Base-by-base conservation (phyloP, 2,888 invertebrate genomes). In the Rhodophaea formosa region DNA sequence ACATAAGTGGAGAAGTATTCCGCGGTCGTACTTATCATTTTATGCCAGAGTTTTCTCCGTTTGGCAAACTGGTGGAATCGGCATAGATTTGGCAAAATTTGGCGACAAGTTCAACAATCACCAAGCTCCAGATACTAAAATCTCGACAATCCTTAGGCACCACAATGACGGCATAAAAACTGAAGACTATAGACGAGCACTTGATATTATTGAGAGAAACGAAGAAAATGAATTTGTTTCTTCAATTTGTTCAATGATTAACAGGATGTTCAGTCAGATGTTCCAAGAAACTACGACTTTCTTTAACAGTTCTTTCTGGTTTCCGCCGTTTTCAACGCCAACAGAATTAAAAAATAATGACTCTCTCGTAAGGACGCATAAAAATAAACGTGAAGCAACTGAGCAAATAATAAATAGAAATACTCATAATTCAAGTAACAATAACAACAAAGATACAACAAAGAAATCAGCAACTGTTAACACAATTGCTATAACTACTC, bases 41-140 rank as follows among this genome's bases (percentile, higher is more conserved):
- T 92, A 93, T 45, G 80, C 89, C 0, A 80, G 93, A 65, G 77
- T 92, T 29, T 79, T 88, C 60, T 83, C 92, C 46, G 80, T 93
- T 29, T 93, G 93, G 93, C 86, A 92, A 69, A 82, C 82, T 62
- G 93, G 92, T 8, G 93, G 93, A 1, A 79, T 93, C 7, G 83
- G 82, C 0, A 76, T 91, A 59, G 88, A 90, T 57, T 71, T 90
- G 29, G 61, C 58, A 15, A 65, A 64, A 0, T 82, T 76, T 42
- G 84, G 82, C 62, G 73, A 79, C 42, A 65, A 74, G 32, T 80
- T 59, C 57, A 71, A 69, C 17, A 78, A 63, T 57, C 71, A 62
- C 57, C 69, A 69, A 53, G 55, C 61, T 3, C 53, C 71, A 3
- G 79, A 83, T 68, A 67, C 69, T 8, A 78, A 76, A 64, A 69